phyloP scores from a whole-genome alignment of 2,797 vertebrate species.

The Taeniopygia guttata region DNA sequence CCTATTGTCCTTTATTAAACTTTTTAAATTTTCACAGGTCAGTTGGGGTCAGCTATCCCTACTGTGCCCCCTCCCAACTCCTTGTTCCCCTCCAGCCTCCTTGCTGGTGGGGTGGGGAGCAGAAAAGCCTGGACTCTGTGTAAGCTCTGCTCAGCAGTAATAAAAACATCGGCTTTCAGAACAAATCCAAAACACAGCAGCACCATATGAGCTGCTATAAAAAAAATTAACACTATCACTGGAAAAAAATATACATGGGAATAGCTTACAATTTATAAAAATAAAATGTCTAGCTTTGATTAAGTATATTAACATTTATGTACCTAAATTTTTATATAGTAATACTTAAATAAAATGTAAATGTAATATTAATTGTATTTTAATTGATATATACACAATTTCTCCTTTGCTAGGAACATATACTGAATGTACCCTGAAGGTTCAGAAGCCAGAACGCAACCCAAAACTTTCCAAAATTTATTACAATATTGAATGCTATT shows the following conservation, averaged over 20 bases:
- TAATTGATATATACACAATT: neutral
- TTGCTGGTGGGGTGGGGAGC: neutral
- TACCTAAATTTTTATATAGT: neutral
- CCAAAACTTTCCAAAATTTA: neutral
- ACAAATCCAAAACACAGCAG: neutral
- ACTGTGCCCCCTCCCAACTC: neutral
- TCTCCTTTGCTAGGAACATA: neutral
- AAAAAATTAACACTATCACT: neutral
- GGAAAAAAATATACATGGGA: neutral
- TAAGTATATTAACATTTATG: neutral
- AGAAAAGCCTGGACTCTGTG: neutral
- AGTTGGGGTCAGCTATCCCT: neutral
- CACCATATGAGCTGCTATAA: neutral
- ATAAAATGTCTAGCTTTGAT: neutral
- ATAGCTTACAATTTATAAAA: neutral
- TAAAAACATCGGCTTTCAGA: neutral
- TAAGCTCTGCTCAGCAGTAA: neutral
- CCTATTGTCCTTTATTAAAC: no score
- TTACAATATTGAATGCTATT: neutral
- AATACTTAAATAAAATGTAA: neutral
- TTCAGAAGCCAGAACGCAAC: neutral
- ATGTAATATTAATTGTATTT: neutral
- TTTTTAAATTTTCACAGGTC: no score
- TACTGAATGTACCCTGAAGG: neutral
- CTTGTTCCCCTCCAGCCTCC: neutral